These are phyloP conservation scores for Pterostichus niger DNA, from an alignment of 2,888 invertebrate species.

Conservation along the genomic window DNA sequence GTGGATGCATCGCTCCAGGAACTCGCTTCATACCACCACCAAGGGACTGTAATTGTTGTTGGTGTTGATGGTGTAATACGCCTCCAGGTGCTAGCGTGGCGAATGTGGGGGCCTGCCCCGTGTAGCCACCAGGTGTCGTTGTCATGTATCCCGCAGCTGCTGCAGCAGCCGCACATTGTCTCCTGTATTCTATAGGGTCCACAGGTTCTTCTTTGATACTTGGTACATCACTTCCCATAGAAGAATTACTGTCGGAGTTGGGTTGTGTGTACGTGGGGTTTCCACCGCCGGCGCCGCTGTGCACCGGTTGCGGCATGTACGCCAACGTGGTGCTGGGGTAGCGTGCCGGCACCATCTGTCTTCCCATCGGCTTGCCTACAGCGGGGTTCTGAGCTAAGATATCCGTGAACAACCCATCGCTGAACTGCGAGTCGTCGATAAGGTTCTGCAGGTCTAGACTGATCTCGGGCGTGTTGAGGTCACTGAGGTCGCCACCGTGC, in stretches of 20 bases:
- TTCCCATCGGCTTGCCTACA: slow-evolving; percentile 74
- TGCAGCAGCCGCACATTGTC: slow-evolving; percentile 79
- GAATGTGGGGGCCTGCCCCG: slow-evolving; percentile 74
- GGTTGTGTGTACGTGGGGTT: slow-evolving; percentile 20
- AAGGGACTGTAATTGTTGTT: slow-evolving; percentile 75
- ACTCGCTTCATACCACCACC: slow-evolving; percentile 73
- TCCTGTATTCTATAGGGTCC: slow-evolving; percentile 87
- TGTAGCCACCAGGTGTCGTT: slow-evolving; percentile 73
- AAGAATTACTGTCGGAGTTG: slow-evolving; percentile 76
- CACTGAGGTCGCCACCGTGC: slow-evolving; percentile 86
- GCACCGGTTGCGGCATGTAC: slow-evolving; percentile 96
- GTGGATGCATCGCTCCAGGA: slow-evolving; percentile 73
- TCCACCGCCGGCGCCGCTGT: slow-evolving; percentile 82
- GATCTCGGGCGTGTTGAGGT: slow-evolving; percentile 95
- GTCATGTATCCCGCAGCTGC: slow-evolving; percentile 77
- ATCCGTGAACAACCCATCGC: slow-evolving; percentile 91
- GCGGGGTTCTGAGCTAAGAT: slow-evolving; percentile 81
- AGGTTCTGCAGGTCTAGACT: slow-evolving; percentile 94
- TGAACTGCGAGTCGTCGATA: slow-evolving; percentile 94
- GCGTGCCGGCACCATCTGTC: slow-evolving; percentile 76
- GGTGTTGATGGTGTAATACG: slow-evolving; percentile 78
- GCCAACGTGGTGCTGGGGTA: slow-evolving; percentile 88
- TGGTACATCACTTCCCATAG: slow-evolving; percentile 82
- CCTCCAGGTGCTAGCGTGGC: slow-evolving; percentile 81
- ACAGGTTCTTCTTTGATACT: slow-evolving; percentile 93